Evolutionary conservation across 2,888 invertebrate species (phyloP), one percentile per base, ranked within the genome.

Genomic region (Mamestra brassicae): DNA sequence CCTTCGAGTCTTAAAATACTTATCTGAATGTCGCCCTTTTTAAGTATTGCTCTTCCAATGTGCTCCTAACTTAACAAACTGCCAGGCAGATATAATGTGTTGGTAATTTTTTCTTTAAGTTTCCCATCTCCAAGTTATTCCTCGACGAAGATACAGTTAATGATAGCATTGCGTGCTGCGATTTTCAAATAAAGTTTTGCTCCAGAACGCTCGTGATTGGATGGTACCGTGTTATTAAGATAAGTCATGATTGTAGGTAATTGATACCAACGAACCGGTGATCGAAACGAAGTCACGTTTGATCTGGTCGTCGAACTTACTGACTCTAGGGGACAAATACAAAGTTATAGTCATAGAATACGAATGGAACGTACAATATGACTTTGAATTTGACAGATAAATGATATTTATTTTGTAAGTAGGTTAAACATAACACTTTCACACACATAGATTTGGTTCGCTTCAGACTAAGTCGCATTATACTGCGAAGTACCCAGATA

Each of bases 271-370:
- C 13, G 47, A 66, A 67, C 58, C 67, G 67, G 61, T 71, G 63
- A 71, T 78, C 65, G 52, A 72, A 78, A 74, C 36, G 66, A 55
- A 85, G 78, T 87, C 85, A 86, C 87, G 87, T 79, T 75, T 73
- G 76, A 75, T 74, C 77, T 73, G 80, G 85, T 78, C 78, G 75
- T 72, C 67, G 83, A 86, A 85, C 87, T 62, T 52, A 36, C 42
- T 58, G 64, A 74, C 52, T 57, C 15, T 38, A 10, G 38, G 64
- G 15, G 34, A 42, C n/a, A 70, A 26, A 11, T 15, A 47, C 17
- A 62, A 52, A 63, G 36, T 34, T 26, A 26, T 1, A 26, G n/a
- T 63, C 17, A 61, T 50, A 61, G 61, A 38, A 11, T 60, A 52
- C 36, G 17, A 58, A 26, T 1, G 26, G 36, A 3, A 3, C 5